phyloP scores from a whole-genome alignment of 92 coral and sea anemone species.

The Heteractis magnifica region DNA sequence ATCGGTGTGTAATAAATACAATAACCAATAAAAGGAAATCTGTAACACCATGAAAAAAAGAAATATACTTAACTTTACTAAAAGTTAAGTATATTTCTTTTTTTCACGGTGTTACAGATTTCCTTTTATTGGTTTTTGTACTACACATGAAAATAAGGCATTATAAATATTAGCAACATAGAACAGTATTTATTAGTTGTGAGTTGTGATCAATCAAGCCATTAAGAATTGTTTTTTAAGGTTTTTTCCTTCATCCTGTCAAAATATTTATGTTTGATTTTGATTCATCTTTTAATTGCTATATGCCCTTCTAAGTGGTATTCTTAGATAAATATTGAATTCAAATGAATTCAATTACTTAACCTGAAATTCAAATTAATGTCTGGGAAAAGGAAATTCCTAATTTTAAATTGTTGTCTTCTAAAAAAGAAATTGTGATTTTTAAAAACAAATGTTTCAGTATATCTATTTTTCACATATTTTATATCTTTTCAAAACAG shows the following conservation, averaged over 20 bases:
- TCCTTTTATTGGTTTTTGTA: neutral
- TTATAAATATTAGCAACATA: neutral
- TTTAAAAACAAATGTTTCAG: neutral
- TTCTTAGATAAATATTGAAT: neutral
- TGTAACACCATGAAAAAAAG: too few species aligned
- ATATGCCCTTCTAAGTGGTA: neutral
- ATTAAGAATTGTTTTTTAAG: neutral
- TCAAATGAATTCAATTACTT: neutral
- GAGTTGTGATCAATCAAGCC: neutral
- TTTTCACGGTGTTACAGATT: too few species aligned
- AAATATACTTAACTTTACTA: too few species aligned
- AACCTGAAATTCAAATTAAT: neutral
- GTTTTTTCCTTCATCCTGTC: neutral
- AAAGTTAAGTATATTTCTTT: too few species aligned
- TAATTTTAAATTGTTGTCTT: neutral
- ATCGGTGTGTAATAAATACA: too few species aligned
- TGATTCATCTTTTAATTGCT: neutral
- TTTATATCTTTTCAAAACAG: neutral
- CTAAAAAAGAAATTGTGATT: neutral
- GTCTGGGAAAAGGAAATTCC: neutral
- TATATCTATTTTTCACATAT: neutral
- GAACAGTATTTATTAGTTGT: neutral
- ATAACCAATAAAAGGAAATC: too few species aligned
- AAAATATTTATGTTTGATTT: neutral
- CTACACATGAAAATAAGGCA: neutral